Evolutionary conservation across 2,113 vertebrate species (phyloP).

Genomic region (Catharus bicknelli): DNA sequence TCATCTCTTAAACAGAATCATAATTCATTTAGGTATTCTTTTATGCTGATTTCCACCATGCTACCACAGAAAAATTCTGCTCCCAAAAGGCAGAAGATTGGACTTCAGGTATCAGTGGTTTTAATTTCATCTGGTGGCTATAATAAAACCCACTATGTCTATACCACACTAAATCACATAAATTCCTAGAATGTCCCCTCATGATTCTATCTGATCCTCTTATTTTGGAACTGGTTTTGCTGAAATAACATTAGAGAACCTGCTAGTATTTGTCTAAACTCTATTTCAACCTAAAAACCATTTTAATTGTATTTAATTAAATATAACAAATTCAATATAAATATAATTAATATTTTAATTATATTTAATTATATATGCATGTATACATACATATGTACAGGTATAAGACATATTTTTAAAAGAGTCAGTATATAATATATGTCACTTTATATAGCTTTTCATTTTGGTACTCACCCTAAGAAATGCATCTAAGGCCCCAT

Average conservation of each 20-base stretch:
- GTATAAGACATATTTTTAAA: neutral
- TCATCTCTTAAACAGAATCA: neutral
- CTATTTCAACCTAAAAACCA: neutral
- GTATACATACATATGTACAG: neutral
- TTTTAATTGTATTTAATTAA: neutral
- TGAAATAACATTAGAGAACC: neutral
- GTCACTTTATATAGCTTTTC: neutral
- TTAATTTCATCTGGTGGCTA: neutral
- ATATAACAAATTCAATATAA: neutral
- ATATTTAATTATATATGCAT: neutral
- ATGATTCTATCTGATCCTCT: neutral
- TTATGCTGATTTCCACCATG: neutral
- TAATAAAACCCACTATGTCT: neutral
- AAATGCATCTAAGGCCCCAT: conserved; percentile 95
- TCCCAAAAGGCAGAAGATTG: neutral
- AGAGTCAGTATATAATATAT: neutral
- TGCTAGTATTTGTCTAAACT: neutral
- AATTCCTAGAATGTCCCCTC: neutral
- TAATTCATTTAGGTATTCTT: neutral
- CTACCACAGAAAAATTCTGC: neutral
- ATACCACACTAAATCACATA: neutral
- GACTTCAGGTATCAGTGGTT: neutral
- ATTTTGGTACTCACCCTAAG: conserved; percentile 86
- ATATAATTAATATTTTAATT: neutral
- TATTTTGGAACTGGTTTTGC: conserved; percentile 28